Base-by-base conservation (phyloP, 2,113 vertebrate species). In the Polypterus bichir region DNA sequence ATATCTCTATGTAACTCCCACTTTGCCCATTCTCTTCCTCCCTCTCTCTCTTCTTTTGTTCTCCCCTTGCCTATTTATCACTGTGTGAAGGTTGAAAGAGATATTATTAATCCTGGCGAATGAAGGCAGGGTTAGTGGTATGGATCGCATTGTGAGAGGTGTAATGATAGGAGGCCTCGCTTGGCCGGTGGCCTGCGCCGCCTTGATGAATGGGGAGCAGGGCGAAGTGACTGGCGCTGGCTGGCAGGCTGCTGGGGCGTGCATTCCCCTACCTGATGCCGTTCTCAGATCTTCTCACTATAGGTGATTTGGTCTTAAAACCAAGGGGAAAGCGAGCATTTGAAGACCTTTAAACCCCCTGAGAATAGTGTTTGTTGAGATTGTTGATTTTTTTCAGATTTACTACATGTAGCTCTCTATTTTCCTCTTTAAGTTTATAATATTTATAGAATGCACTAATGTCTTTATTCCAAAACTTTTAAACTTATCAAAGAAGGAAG, bases 21-120 rank as follows among this genome's bases (percentile, higher is more conserved):
- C 52, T 57, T 72, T 59, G 57, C 61, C 60, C 65, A 60, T 65
- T 66, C 62, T 11, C 62, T 70, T 62, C 64, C 54, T 65, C 70
- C 57, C 73, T 86, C 80, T 89, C 84, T 87, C 87, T 85, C 82
- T 88, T 87, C 91, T 93, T 96, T 97, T 98, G 94, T 97, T 98
- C 93, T 90, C 86, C 74, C 82, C 88, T 86, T 89, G 90, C 93
- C 96, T 98, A 97, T 98, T 98, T 98, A 98, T 98, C 96, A 98
- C 90, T 88, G 92, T 95, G 93, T 98, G 94, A 98, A 98, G 94
- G 96, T 97, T 98, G 96, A 98, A 96, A 97, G 94, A 98, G 96
- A 98, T 98, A 96, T 98, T 98, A 98, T 98, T 98, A 98, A 92
- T 97, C 92, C 93, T 91, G 91, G 88, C 89, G 93, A 97, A 91